Evolutionary conservation across 2,797 vertebrate species (phyloP).

Genomic region (Discoglossus pictus): DNA sequence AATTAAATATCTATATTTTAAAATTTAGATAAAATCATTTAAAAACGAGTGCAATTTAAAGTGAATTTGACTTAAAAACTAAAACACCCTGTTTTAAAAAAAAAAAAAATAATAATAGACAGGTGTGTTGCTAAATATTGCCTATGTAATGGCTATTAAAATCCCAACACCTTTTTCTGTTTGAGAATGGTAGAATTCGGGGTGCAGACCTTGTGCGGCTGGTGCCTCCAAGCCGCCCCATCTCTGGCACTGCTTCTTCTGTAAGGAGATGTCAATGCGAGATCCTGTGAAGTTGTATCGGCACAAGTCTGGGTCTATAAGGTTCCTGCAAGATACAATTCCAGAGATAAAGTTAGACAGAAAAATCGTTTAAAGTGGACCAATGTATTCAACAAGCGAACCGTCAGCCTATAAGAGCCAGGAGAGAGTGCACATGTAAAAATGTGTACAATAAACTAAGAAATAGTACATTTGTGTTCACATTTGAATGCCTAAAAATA

Average conservation of each 20-base stretch:
- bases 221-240: slow-evolving; percentile 95
- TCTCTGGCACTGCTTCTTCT: slow-evolving; percentile 95
- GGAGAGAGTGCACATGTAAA: no score
- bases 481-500: no score
- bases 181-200: slow-evolving; percentile 66
- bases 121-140: no score
- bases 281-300: slow-evolving; percentile 88
- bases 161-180: neutral
- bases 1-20: no score
- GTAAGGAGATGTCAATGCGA: slow-evolving; percentile 88
- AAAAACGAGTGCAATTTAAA: no score
- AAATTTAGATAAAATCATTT: no score
- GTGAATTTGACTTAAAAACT: no score
- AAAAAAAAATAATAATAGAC: neutral
- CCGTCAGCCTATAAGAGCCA: no score
- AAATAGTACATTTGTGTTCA: no score
- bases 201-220: slow-evolving; percentile 95
- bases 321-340: slow-evolving; percentile 83
- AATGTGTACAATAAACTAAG: no score
- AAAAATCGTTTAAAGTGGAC: neutral
- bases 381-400: neutral
- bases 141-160: neutral
- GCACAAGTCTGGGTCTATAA: slow-evolving; percentile 92
- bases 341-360: no score
- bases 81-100: neutral